Evolutionary conservation across 1,140 invertebrate species (phyloP).

Genomic region (Drosophila varians): DNA sequence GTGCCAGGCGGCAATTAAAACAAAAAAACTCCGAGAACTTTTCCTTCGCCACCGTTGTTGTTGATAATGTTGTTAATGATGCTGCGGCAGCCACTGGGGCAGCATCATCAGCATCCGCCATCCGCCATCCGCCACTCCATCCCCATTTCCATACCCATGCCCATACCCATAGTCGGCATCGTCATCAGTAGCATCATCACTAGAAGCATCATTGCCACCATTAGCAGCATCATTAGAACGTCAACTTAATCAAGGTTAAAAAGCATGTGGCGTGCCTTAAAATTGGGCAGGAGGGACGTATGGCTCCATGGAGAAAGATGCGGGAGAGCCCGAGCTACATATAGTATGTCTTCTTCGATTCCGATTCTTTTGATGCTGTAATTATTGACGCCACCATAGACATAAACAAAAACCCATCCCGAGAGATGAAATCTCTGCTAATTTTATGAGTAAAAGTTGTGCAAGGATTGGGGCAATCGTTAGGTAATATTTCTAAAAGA

Average conservation of each 20-base stretch:
- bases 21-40: constrained; percentile 44
- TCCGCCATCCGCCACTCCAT: too few relatives aligned
- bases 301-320: constrained; percentile 13
- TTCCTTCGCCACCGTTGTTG: constrained; percentile 16
- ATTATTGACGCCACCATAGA: constrained; percentile 39
- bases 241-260: constrained; percentile 81
- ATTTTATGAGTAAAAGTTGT: constrained; percentile 58
- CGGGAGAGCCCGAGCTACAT: constrained; percentile 11
- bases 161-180: constrained; percentile 16
- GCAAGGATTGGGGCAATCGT: constrained; percentile 49
- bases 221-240: constrained; percentile 76
- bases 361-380: constrained; percentile 44
- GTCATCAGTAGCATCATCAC: constrained; percentile 38
- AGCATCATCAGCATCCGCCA: constrained; percentile 36
- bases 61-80: constrained; percentile 69
- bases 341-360: constrained; percentile 23
- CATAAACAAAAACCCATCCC: constrained; percentile 35
- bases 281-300: constrained; percentile 20
- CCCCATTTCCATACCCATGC: too few relatives aligned
- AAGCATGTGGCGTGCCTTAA: constrained; percentile 59
- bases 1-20: constrained; percentile 82
- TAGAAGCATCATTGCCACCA: constrained; percentile 49
- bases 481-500: constrained; percentile 14
- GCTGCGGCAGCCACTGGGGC: constrained; percentile 38
- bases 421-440: constrained; percentile 31